Evolutionary conservation across 2,888 invertebrate species (phyloP), one percentile per base, ranked within the genome.

Genomic region (Oligia latruncula): DNA sequence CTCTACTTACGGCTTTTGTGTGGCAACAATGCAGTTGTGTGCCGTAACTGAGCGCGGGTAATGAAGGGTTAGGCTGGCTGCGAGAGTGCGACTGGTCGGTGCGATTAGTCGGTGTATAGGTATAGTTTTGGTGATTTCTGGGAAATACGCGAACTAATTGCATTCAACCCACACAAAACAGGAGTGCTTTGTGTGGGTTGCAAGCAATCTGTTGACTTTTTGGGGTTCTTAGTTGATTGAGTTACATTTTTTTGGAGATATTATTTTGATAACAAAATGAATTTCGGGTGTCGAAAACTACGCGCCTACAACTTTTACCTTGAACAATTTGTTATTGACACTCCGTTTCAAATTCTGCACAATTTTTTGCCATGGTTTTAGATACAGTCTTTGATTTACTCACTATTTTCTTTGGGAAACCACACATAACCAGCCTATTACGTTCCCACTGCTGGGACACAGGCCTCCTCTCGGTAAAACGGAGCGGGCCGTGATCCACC

Each of bases 11-110:
- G 80, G 84, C 91, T 91, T 91, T 92, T 93, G 90, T 93, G 79
- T 66, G 70, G 78, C 86, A 90, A 93, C 93, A 93, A 93, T 93
- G 92, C 91, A 90, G 84, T 90, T 90, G 90, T 88, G 90, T 86
- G 84, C 86, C 83, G 88, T 88, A 88, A 90, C 90, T 87, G 84
- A 88, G 78, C 78, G 43, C 70, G 82, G 89, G 90, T 91, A 93
- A 93, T 93, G 91, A 91, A 93, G 79, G 29, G 23, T 78, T 43
- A 89, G 85, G 83, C 62, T n/a, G 23, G 0, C 29, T 35, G 11
- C 4, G 9, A 15, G 71, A 64, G 15, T n/a, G 65, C 84, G 76
- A 77, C 52, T 17, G 4, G 65, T 43, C 40, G 64, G 23, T 74
- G 71, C 74, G 58, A 78, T 64, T 71, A n/a, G 9, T 68, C 23